phyloP scores from a whole-genome alignment of 2,888 invertebrate species.

The Melipona beecheii region DNA sequence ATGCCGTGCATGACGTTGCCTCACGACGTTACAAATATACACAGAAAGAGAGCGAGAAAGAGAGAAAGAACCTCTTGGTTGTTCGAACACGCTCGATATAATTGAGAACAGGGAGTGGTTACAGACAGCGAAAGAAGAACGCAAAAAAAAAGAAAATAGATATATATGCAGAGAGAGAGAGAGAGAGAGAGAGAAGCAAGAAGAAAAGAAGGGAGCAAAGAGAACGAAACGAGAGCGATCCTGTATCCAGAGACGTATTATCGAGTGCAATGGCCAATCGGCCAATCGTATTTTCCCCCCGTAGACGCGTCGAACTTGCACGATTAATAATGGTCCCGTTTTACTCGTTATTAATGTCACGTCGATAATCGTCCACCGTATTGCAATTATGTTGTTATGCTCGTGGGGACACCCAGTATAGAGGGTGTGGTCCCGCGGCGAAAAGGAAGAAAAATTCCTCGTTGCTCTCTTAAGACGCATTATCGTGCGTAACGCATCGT shows the following conservation, averaged over 20 bases:
- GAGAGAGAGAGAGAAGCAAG: neutral
- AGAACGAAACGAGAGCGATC: conserved; percentile 9
- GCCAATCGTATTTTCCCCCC: conserved; percentile 44
- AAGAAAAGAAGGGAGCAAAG: neutral
- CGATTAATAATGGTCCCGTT: conserved; percentile 40
- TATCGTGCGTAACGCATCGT: conserved; percentile 60
- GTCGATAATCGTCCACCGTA: conserved; percentile 17
- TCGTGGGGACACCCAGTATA: conserved; percentile 58
- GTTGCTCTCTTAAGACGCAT: conserved; percentile 51
- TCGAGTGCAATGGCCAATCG: conserved; percentile 58
- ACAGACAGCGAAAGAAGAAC: conserved; percentile 7
- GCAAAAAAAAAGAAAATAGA: neutral
- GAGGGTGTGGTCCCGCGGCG: conserved; percentile 43
- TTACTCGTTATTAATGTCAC: conserved; percentile 37
- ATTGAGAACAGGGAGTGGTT: conserved; percentile 57
- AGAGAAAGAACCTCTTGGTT: neutral
- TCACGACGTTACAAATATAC: neutral
- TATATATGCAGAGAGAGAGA: neutral
- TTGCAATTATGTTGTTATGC: conserved; percentile 45
- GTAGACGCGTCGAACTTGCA: conserved; percentile 5
- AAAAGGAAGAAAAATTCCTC: conserved; percentile 46
- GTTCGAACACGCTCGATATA: conserved; percentile 31
- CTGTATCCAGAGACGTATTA: conserved; percentile 35
- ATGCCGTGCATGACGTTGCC: conserved; percentile 32
- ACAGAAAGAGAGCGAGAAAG: neutral